Conservation (phyloP, 92 coral and sea anemone species). For the Scolanthus callimorphus region DNA sequence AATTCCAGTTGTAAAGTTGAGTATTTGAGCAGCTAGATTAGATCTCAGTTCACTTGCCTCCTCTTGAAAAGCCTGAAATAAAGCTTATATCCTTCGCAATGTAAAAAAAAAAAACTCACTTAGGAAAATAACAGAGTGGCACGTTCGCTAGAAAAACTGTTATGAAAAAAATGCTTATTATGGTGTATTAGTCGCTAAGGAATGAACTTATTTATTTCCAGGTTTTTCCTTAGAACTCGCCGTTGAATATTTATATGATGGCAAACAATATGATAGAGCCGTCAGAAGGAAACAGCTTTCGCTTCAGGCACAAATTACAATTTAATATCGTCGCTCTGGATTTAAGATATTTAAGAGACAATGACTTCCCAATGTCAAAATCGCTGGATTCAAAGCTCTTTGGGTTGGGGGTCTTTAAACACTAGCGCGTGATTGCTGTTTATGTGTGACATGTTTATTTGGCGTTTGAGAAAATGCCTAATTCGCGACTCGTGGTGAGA, state of each 20-base stretch:
- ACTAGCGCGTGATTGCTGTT: conserved; percentile 29
- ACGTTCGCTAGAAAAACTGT: conserved; percentile 3
- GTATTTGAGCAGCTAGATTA: conserved; percentile 7
- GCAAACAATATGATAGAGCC: conserved; percentile 64
- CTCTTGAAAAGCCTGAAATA: neutral
- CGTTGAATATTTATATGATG: conserved; percentile 79
- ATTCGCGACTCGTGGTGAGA: conserved; percentile 61
- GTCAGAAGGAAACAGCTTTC: conserved; percentile 90
- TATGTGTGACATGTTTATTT: conserved; percentile 64
- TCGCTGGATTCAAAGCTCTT: conserved; percentile 28
- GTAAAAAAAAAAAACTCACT: neutral
- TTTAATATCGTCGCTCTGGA: conserved; percentile 62
- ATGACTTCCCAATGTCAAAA: conserved; percentile 45
- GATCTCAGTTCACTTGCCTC: conserved; percentile 2
- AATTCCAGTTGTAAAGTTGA: conserved; percentile 11
- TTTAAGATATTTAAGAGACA: conserved; percentile 43
- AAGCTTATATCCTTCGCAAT: neutral
- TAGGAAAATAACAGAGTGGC: neutral
- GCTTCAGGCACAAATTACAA: conserved; percentile 58
- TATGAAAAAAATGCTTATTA: conserved; percentile 63
- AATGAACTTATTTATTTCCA: conserved; percentile 50
- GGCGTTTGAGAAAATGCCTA: conserved; percentile 58
- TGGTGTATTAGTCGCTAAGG: conserved; percentile 70
- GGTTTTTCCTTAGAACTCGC: conserved; percentile 51
- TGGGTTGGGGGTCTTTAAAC: conserved; percentile 42